Percentiles rank a stretch among this genome's conserved stretches.
These are phyloP conservation scores for Idris sp. DNA, from an alignment of 1,140 invertebrate genomes.

Conservation along the genomic window DNA sequence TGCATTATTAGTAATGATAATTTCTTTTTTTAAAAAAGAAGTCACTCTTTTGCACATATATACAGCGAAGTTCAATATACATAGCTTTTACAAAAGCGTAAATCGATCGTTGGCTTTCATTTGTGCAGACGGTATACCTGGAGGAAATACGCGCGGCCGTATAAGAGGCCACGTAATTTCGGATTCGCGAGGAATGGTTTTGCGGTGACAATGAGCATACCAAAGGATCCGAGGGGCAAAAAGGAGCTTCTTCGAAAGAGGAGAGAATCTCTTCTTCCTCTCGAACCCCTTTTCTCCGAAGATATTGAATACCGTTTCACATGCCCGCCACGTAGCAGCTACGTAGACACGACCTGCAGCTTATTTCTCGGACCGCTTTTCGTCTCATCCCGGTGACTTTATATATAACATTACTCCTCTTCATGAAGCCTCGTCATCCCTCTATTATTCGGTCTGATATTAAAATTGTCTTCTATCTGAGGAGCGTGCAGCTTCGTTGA, in stretches of 20 bases:
- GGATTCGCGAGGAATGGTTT: slow-evolving; percentile 70
- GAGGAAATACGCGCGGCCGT: slow-evolving; percentile 56
- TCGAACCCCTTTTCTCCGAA: slow-evolving; percentile 54
- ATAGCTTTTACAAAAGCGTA: slow-evolving; percentile 55
- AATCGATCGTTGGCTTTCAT: slow-evolving; percentile 64
- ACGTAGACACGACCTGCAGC: slow-evolving; percentile 42
- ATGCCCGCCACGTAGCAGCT: slow-evolving; percentile 73
- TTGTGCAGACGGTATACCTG: slow-evolving; percentile 46
- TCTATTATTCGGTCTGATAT: slow-evolving; percentile 71
- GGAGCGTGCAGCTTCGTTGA: slow-evolving; percentile 42
- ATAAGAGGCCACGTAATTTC: slow-evolving; percentile 68
- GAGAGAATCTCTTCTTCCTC: slow-evolving; percentile 23
- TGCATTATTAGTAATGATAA: slow-evolving; percentile 30
- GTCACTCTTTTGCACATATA: slow-evolving; percentile 31
- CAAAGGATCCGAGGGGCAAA: slow-evolving; percentile 46
- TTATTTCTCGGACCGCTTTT: slow-evolving; percentile 43
- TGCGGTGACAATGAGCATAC: slow-evolving; percentile 72
- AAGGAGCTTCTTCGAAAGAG: slow-evolving; percentile 14
- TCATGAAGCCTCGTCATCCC: slow-evolving; percentile 23
- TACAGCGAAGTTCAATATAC: slow-evolving; percentile 37
- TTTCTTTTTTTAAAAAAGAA: slow-evolving; percentile 43
- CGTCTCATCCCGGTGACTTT: slow-evolving; percentile 63
- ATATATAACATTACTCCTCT: slow-evolving; percentile 46
- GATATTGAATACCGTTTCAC: slow-evolving; percentile 76
- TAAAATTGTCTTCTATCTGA: slow-evolving; percentile 72